Base-by-base conservation (phyloP, 2,888 invertebrate species). In the Melikaiella ostensackeni region DNA sequence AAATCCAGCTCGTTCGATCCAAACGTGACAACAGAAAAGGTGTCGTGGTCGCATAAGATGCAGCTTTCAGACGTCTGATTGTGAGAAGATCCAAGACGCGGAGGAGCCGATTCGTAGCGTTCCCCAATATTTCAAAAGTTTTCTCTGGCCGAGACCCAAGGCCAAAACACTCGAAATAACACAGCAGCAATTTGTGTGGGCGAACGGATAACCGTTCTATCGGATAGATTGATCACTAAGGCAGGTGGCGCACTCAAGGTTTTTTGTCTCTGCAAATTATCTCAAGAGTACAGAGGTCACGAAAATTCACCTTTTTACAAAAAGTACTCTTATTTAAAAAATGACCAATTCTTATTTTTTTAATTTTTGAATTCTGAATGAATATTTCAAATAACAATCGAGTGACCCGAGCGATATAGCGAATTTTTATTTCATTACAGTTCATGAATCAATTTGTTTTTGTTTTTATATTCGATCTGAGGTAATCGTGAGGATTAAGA, bases 91-190 rank as follows among this genome's bases (percentile, higher is more conserved):
- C 50, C 70, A 70, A 70, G 70, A 70, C 70, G 27, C 13, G 8
- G 50, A 70, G 70, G 50, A 70, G 50, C 70, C 70, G 70, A 70
- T 6, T 70, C 46, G 30, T 50, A 70, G 42, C 70, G 50, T 70
- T 70, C 70, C 50, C 70, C 27, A 70, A 70, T 70, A 70, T 70
- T 70, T 70, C 70, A 70, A 70, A 70, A 70, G 70, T 70, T 70
- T 70, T 70, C 70, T 70, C 70, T 70, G 70, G 70, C 70, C 50
- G 50, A 50, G 70, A 50, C 70, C 50, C 70, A 70, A 70, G 70
- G 70, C 70, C 70, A 70, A 70, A 70, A 70, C 30, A 50, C 70
- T 50, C 70, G 30, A 70, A 70, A 70, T 70, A 70, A 70, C 46
- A 50, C 70, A 70, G 70, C 30, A 70, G 50, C 19, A 33, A 70